Evolutionary conservation across 2,113 vertebrate species (phyloP), one percentile per base, ranked within the genome.

Genomic region (Nycticorax nycticorax): DNA sequence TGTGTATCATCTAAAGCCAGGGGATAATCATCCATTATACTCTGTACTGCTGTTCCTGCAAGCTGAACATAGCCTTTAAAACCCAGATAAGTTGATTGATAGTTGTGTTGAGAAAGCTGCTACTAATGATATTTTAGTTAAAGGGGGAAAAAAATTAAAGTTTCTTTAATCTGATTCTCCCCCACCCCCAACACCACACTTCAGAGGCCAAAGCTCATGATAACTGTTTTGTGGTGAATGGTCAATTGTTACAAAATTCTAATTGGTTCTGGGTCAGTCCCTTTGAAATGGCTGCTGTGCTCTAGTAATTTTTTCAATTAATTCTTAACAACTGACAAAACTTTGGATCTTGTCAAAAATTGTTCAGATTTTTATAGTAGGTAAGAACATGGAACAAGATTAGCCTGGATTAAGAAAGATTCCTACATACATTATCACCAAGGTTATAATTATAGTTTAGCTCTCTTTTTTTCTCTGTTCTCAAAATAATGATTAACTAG

Each of bases 231-330:
- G 97, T 87, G 93, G 97, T 98, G 98, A 98, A 98, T 98, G 97
- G 98, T 97, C 98, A 98, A 98, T 98, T 98, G 98, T 98, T 98
- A 96, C 97, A 94, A 95, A 98, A 97, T 98, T 98, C 98, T 98
- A 98, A 98, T 99, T 98, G 98, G 98, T 98, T 98, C 98, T 98
- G 98, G 98, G 98, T 98, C 98, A 98, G 95, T 98, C 98, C 97
- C 98, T 98, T 97, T 97, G 95, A 98, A 98, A 98, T 97, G 91
- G 94, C 86, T 95, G 96, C 97, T 96, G 97, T 95, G 97, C 97
- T 98, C 98, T 92, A 96, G 97, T 98, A 98, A 98, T 98, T 98
- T 98, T 98, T 98, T 98, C 98, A 98, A 98, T 98, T 98, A 98
- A 98, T 98, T 98, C 98, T 97, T 98, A 98, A 98, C 98, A 98